phyloP scores from a whole-genome alignment of 2,113 vertebrate species.

The Oreocharis arfaki region DNA sequence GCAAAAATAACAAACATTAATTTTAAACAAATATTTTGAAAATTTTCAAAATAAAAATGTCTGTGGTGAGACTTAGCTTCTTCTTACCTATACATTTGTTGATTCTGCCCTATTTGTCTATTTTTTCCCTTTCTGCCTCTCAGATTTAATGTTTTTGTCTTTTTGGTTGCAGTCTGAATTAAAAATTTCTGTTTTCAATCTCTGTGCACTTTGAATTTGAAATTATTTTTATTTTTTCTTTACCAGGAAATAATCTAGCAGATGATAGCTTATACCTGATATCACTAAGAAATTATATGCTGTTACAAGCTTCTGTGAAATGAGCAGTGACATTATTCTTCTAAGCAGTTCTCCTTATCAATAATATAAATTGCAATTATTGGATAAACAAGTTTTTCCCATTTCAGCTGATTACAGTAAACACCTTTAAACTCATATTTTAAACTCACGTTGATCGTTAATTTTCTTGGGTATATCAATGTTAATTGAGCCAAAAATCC shows the following conservation, averaged over 20 bases:
- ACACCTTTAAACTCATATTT: slow-evolving; percentile 45
- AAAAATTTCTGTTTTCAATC: not conserved
- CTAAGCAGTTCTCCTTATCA: slow-evolving; percentile 61
- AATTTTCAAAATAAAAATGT: not conserved
- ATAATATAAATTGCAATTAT: slow-evolving; percentile 66
- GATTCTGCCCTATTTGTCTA: not conserved
- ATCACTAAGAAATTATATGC: slow-evolving; percentile 3
- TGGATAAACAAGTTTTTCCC: slow-evolving; percentile 59
- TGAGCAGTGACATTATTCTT: slow-evolving; percentile 51
- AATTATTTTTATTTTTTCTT: not conserved
- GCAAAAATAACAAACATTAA: not conserved
- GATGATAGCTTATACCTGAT: not conserved
- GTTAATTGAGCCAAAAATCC: slow-evolving; percentile 71
- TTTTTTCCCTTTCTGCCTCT: not conserved
- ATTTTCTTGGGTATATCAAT: slow-evolving; percentile 65
- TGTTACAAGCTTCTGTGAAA: slow-evolving; percentile 50
- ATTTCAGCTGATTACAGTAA: slow-evolving; percentile 68
- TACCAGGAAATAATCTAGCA: not conserved
- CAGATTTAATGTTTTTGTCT: not conserved
- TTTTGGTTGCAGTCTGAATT: not conserved
- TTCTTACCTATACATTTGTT: not conserved
- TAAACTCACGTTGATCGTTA: slow-evolving; percentile 66
- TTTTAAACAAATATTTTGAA: not conserved
- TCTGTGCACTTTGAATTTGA: not conserved
- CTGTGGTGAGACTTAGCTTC: not conserved